Base-by-base conservation (phyloP, 1,140 invertebrate genomes). In the Chrysopa pallens region DNA sequence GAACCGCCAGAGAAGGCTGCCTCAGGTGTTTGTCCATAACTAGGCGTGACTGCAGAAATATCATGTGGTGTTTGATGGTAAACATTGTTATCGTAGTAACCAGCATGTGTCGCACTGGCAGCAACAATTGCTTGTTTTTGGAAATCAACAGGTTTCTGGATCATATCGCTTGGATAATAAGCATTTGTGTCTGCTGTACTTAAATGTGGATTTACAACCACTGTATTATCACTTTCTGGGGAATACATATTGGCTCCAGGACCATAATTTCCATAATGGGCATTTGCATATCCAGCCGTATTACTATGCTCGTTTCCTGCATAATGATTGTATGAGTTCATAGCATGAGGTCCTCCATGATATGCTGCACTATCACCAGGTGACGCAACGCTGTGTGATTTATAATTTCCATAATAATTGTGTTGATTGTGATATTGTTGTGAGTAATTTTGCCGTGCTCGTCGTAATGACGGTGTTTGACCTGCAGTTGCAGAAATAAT, bases 401-500 rank as follows among this genome's bases (percentile, higher is more conserved):
- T 23, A 46, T 61, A 60, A 38, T 47, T 49, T 15, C 42, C 48
- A n/a, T 47, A 50, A 42, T 56, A 55, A 50, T 61, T 62, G 37
- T 58, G 54, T 38, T 62, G 60, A 40, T 60, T 56, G 17, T 57
- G 45, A 31, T 59, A 55, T 15, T 48, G 48, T 41, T 67, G 66
- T 39, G 49, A 39, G 38, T 61, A 59, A 15, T 43, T 46, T 41
- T 62, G 57, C 39, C 53, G 42, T 7, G 48, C 12, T 13, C 43
- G 40, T 6, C 49, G 12, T 13, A 48, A 33, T 12, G 31, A 33
- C 6, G 31, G 2, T 11, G 8, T 6, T 6, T 2, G 31, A 9
- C 8, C n/a, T 12, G n/a, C 6, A 28, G 17, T 23, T 3, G 17
- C 17, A 23, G 17, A 23, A 23, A 23, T 23, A 23, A 23, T 23